phyloP scores from a whole-genome alignment of 2,888 invertebrate genomes.

The Meliscaeva auricollis region DNA sequence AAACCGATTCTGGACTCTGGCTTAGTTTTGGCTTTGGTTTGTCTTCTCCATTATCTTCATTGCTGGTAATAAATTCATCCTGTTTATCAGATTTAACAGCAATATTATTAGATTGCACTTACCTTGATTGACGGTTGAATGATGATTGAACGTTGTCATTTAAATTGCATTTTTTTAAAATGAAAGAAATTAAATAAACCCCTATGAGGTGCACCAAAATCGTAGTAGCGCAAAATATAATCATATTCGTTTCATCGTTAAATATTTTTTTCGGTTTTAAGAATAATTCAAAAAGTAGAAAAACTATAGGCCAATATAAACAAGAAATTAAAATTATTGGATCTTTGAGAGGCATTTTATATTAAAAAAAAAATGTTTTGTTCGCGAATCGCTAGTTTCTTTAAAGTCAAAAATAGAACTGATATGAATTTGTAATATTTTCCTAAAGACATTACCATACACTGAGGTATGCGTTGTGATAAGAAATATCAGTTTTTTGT shows the following conservation, averaged over 20 bases:
- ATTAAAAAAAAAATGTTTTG: neutral
- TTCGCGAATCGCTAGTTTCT: neutral
- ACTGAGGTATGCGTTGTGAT: neutral
- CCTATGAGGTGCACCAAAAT: too few relatives aligned
- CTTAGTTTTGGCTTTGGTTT: neutral
- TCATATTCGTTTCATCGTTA: too few relatives aligned
- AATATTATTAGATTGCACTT: neutral
- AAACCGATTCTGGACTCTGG: neutral
- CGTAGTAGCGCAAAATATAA: too few relatives aligned
- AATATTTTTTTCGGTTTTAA: too few relatives aligned
- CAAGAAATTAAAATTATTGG: too few relatives aligned
- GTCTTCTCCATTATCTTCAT: neutral
- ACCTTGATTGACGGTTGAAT: neutral
- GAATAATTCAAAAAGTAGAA: too few relatives aligned
- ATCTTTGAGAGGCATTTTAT: too few relatives aligned
- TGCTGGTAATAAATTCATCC: neutral
- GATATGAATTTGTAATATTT: neutral
- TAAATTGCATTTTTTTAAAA: neutral
- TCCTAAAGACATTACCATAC: too few relatives aligned
- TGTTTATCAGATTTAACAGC: neutral
- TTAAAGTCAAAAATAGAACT: neutral
- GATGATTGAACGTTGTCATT: neutral
- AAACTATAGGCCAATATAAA: too few relatives aligned
- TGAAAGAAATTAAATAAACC: too few relatives aligned
- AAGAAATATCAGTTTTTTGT: neutral